A percentile compares a stretch with the other conserved stretches of the same genome.
phyloP scores from a whole-genome alignment of 2,888 invertebrate genomes.

The Mythimna albipuncta region DNA sequence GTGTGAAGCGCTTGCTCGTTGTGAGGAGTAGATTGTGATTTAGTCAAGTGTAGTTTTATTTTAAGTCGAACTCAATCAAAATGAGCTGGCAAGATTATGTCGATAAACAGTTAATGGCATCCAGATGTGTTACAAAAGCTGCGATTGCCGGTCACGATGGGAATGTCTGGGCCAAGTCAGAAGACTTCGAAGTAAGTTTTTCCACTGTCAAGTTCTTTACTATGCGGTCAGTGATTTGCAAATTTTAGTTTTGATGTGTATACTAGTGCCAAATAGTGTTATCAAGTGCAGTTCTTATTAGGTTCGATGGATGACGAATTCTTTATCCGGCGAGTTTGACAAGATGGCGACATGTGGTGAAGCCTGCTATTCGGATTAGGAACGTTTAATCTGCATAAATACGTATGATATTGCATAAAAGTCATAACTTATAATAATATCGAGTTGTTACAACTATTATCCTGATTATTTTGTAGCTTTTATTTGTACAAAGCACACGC shows the following conservation, averaged over 20 bases:
- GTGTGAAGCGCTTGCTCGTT: constrained; percentile 90
- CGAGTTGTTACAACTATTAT: constrained; percentile 2
- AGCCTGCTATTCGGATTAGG: constrained; percentile 76
- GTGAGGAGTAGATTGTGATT: constrained; percentile 87
- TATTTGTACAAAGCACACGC: not conserved
- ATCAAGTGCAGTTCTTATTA: constrained; percentile 69
- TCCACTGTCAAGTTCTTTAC: constrained; percentile 71
- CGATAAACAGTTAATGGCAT: constrained; percentile 98
- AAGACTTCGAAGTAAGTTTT: constrained; percentile 97
- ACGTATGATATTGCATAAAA: not conserved
- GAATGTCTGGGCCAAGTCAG: constrained; percentile 98
- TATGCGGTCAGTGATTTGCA: constrained; percentile 78
- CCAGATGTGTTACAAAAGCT: constrained; percentile 98
- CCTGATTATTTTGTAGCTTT: not conserved
- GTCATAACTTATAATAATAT: not conserved
- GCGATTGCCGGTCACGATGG: constrained; percentile 99
- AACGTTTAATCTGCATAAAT: constrained; percentile 57
- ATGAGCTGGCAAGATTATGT: constrained; percentile 99
- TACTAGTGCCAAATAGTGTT: constrained; percentile 67
- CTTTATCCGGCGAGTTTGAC: constrained; percentile 86
- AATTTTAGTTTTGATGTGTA: constrained; percentile 66
- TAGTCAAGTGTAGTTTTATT: constrained; percentile 90
- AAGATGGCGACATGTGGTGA: constrained; percentile 91
- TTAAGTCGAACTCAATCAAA: constrained; percentile 90
- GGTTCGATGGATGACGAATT: constrained; percentile 82